These are phyloP conservation scores for Homarus americanus DNA, from an alignment of 1,140 invertebrate genomes.

Conservation along the genomic window DNA sequence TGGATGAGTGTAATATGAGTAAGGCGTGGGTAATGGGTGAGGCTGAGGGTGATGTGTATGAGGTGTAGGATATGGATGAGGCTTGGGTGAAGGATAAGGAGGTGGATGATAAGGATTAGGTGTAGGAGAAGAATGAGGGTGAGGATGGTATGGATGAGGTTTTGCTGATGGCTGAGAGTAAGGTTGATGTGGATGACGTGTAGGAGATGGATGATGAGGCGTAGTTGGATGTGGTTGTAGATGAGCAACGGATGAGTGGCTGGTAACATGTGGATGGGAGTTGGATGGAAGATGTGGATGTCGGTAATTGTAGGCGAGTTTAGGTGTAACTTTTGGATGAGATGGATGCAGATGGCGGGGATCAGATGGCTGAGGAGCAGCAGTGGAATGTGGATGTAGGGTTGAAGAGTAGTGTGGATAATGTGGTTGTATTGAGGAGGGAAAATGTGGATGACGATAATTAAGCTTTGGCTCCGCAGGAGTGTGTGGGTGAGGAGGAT, in stretches of 20 bases:
- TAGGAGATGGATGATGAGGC: background rate
- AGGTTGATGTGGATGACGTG: background rate
- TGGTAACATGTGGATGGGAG: background rate
- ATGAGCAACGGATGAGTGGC: background rate
- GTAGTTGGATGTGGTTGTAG: background rate
- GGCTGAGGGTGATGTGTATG: background rate
- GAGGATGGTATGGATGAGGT: background rate
- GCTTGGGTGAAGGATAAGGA: background rate
- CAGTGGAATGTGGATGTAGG: background rate
- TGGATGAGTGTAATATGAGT: conserved; percentile 6
- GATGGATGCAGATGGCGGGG: background rate
- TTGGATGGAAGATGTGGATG: conserved; percentile 9
- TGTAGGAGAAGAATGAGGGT: conserved; percentile 1
- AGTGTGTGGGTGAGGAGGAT: background rate
- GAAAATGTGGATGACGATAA: conserved; percentile 44
- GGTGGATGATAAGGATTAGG: background rate
- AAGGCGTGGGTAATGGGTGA: background rate
- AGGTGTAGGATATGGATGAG: conserved; percentile 19
- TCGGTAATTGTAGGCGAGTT: background rate
- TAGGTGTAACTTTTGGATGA: too few relatives aligned
- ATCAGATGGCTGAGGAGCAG: background rate
- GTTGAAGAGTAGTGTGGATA: conserved; percentile 13
- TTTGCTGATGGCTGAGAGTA: background rate
- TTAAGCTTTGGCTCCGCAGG: background rate
- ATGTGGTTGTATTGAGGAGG: background rate